These are phyloP conservation scores for Stichodactyla mertensii DNA, from an alignment of 64 coral and sea anemone species.

Conservation along the genomic window DNA sequence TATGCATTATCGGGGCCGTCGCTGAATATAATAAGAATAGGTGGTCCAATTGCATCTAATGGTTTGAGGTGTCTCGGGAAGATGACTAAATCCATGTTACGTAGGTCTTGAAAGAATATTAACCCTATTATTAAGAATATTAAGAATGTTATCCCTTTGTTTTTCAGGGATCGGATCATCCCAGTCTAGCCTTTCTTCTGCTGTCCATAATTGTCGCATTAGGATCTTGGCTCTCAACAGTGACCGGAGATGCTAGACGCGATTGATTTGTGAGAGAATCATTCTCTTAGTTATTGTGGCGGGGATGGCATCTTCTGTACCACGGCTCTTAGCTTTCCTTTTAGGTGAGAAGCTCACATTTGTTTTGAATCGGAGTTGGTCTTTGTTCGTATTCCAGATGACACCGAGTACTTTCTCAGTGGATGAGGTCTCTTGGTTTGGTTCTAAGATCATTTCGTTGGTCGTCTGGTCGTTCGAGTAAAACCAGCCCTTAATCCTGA, in stretches of 20 bases:
- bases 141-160: neutral
- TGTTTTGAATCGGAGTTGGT: neutral
- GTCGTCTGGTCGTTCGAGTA: no score
- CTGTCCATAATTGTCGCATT: slow-evolving; percentile 27
- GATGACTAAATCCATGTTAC: neutral
- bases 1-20: slow-evolving; percentile 25
- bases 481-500: no score
- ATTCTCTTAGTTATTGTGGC: no score
- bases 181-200: neutral
- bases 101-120: neutral
- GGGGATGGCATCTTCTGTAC: no score
- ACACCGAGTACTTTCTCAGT: no score
- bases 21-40: slow-evolving; percentile 22
- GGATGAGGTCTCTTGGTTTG: no score
- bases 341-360: no score
- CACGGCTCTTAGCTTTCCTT: no score
- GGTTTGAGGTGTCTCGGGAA: slow-evolving; percentile 11
- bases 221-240: slow-evolving; percentile 36
- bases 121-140: no score
- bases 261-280: no score
- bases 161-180: slow-evolving; percentile 30
- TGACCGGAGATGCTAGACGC: neutral
- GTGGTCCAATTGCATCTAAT: neutral
- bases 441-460: no score
- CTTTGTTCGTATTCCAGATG: no score